Conservation (phyloP, 2,797 vertebrate species). For the Atherinosoma microstoma region DNA sequence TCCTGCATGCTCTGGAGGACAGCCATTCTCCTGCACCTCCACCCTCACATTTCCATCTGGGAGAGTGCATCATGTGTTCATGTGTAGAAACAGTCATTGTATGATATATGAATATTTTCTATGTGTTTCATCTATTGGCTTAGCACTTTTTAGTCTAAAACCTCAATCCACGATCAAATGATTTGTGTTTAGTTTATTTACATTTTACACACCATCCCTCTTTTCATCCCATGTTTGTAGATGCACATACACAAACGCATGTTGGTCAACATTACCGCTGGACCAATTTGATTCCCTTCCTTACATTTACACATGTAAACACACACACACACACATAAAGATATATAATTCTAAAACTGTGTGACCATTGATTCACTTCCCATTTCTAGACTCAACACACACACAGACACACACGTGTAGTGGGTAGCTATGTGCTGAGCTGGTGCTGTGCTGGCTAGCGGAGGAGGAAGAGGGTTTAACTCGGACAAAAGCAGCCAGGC, state of each 20-base stretch:
- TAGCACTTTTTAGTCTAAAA: too few species aligned
- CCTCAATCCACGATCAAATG: neutral
- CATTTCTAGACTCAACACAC: neutral
- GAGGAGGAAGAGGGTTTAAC: conserved; percentile 76
- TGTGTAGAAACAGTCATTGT: too few species aligned
- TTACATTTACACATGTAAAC: conserved; percentile 26
- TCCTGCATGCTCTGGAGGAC: too few species aligned
- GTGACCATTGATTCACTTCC: conserved; percentile 12
- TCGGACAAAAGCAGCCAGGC: conserved; percentile 75
- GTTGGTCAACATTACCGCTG: conserved; percentile 23
- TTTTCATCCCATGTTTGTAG: neutral
- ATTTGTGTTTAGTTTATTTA: neutral
- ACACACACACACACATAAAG: conserved; percentile 14
- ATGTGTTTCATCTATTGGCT: too few species aligned
- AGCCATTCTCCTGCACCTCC: too few species aligned
- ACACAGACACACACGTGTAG: neutral
- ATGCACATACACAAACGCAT: conserved; percentile 52
- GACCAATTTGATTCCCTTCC: conserved; percentile 15
- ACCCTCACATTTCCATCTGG: too few species aligned
- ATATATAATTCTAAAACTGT: conserved; percentile 6
- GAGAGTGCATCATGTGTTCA: too few species aligned
- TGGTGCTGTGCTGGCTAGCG: conserved; percentile 62
- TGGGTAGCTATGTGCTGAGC: conserved; percentile 66
- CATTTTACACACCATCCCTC: neutral
- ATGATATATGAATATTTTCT: too few species aligned